These are phyloP conservation scores for Ailurus styani DNA, from an alignment of 2,113 vertebrate species.

Conservation along the genomic window DNA sequence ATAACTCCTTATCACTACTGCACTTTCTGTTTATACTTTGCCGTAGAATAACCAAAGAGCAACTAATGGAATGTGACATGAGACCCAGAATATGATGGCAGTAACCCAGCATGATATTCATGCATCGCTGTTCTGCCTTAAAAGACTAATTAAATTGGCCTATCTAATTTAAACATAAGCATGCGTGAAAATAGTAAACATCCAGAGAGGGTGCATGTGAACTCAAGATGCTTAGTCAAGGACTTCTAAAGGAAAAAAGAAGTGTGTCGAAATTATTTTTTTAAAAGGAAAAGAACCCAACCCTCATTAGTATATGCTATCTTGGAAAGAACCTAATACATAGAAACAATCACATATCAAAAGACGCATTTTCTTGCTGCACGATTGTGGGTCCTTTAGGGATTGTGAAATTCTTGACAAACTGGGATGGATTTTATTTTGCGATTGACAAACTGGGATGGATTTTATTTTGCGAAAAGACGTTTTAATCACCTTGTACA, in stretches of 20 bases:
- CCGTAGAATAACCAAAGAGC: not conserved
- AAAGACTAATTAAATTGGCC: constrained; percentile 29
- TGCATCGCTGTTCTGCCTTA: not conserved
- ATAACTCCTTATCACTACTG: not conserved
- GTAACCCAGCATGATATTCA: not conserved
- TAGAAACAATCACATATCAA: not conserved
- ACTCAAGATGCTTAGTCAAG: constrained; percentile 9
- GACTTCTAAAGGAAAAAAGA: constrained; percentile 20
- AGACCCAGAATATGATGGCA: not conserved
- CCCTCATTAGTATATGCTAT: not conserved
- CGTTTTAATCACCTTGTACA: constrained; percentile 10
- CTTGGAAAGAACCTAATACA: not conserved
- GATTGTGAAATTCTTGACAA: constrained; percentile 21
- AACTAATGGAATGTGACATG: not conserved
- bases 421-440: not conserved
- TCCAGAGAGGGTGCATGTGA: not conserved
- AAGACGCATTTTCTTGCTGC: not conserved
- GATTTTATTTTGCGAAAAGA: constrained; percentile 39
- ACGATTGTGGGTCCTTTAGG: not conserved
- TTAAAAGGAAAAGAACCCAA: not conserved
- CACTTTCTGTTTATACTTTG: not conserved
- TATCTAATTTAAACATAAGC: not conserved
- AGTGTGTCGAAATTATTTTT: constrained; percentile 1
- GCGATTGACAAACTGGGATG: not conserved
- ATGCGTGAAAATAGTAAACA: not conserved